Conservation (phyloP, 2,113 vertebrate species). For the Channa maculata region DNA sequence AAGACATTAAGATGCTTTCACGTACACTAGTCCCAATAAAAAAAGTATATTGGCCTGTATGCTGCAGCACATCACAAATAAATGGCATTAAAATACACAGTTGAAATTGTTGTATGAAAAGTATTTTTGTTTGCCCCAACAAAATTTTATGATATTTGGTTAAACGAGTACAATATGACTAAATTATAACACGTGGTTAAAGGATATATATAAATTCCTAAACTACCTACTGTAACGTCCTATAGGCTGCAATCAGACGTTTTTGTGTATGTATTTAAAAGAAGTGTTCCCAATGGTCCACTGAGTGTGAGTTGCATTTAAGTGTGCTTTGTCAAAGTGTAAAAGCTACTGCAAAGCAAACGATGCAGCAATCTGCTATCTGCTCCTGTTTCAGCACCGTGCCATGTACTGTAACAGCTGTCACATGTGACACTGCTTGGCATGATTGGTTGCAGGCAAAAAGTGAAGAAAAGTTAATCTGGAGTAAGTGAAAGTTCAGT, state of each 20-base stretch:
- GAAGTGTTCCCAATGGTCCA: neutral
- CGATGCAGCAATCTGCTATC: neutral
- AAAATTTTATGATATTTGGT: too few relatives aligned
- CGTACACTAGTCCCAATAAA: too few relatives aligned
- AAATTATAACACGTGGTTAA: too few relatives aligned
- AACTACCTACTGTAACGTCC: neutral
- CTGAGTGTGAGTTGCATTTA: neutral
- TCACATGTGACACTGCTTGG: neutral
- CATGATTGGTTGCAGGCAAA: neutral
- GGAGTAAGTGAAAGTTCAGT: neutral
- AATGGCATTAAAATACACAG: too few relatives aligned
- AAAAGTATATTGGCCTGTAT: too few relatives aligned
- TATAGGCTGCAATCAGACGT: neutral
- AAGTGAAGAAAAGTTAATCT: neutral
- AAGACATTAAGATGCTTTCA: too few relatives aligned
- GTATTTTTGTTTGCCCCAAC: too few relatives aligned
- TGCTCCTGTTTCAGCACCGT: neutral
- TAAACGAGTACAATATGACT: too few relatives aligned
- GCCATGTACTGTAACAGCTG: neutral
- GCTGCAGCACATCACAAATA: too few relatives aligned
- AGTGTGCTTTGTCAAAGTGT: slow-evolving; percentile 1
- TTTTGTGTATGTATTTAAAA: neutral
- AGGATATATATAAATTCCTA: neutral
- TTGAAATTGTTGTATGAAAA: too few relatives aligned
- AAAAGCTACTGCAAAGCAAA: neutral